Base-by-base conservation (phyloP, 2,888 invertebrate genomes). In the Acleris literana region DNA sequence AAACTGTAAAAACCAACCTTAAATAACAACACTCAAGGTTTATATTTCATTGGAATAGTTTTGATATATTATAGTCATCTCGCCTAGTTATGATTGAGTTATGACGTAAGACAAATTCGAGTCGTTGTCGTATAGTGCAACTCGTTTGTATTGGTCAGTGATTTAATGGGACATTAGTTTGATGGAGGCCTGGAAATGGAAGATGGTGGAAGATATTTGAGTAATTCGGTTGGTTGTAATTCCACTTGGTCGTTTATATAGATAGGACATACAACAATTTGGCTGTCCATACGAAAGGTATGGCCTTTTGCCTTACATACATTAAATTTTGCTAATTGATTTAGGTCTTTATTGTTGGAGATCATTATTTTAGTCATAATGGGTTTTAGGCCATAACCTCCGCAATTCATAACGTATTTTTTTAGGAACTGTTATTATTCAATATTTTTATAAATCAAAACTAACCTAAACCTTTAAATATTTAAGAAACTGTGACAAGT, bases 131-230 rank as follows among this genome's bases (percentile, higher is more conserved):
- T 68, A 63, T 54, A 66, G 71, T 72, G 63, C 64, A 71, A 57
- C 68, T 72, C 75, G 80, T 83, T 80, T 77, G 75, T 85, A 79
- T 73, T 70, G 80, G 81, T 77, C 80, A 80, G 69, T 77, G 71
- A 80, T 79, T 80, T 74, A 70, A 68, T 80, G 68, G 69, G 43
- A 54, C 68, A 77, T 78, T 81, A 76, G 60, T 69, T 66, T 78
- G 80, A 80, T 77, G 65, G 72, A 82, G 79, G 70, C 71, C 74
- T 74, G 71, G 71, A 11, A 55, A 54, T 55, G 51, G 49, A 51
- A 70, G 70, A 63, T 25, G 68, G 52, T 39, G 39, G 57, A 69
- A 64, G 71, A 68, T 59, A 60, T 51, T 68, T 63, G 55, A 60
- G 61, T 68, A 68, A 70, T 71, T 71, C 72, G 69, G 22, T 49